Base-by-base conservation (phyloP, 2,888 invertebrate species). In the Sarcophaga variegata region DNA sequence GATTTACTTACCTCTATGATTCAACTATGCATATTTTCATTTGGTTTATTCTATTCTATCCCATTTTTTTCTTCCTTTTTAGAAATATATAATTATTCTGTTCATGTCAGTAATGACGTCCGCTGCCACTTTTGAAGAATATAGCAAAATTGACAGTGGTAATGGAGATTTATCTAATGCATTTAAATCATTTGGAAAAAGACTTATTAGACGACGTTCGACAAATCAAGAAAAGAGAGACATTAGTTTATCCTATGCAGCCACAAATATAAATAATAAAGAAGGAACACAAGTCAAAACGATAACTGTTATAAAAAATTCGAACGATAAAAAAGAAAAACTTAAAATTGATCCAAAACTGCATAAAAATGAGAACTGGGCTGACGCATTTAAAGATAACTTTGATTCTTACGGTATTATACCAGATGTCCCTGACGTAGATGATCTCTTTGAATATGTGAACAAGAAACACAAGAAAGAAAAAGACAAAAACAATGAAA, bases 201-300 rank as follows among this genome's bases (percentile, higher is more conserved):
- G 77, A 71, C 45, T 76, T 49, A 79, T 75, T 14, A 85, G 66
- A 27, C 63, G 79, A 79, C 47, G 88, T 64, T 76, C 88, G 10
- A 54, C 76, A 4, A 82, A 90, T 81, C 92, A 91, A 64, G 88
- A 90, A 11, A 93, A 93, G 82, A 84, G 93, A 63, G 93, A 93
- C 74, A 88, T 93, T n/a, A 93, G 93, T 85, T 89, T 92, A 54
- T 93, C 93, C 80, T 93, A 93, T 90, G 90, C 94, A 11, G 93
- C 93, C 14, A 93, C 93, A 75, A 92, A 93, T 66, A 93, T 93
- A 70, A 92, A 92, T 49, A 92, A 93, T 59, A 93, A 92, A 81
- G 91, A 92, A 72, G 93, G 94, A 11, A 92, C 93, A 2, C 93
- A 91, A 72, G 90, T 93, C 4, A 93, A 93, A 90, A 93, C 93